phyloP scores from a whole-genome alignment of 2,797 vertebrate genomes.

The Sardinella longiceps region DNA sequence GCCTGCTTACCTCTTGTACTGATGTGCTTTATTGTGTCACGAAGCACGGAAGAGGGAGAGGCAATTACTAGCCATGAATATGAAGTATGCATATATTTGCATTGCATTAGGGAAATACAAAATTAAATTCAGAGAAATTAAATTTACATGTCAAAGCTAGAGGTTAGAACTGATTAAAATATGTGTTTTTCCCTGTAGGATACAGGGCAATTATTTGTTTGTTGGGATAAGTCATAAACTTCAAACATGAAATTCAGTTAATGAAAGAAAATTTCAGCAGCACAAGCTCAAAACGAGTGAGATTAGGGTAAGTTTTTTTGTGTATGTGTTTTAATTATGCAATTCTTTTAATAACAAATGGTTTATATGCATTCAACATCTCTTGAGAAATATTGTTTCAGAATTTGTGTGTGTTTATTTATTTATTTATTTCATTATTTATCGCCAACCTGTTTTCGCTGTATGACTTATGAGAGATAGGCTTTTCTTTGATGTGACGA shows the following conservation, averaged over 20 bases:
- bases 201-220: slow-evolving; percentile 72
- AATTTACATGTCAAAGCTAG: slow-evolving; percentile 69
- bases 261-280: slow-evolving; percentile 71
- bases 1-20: slow-evolving; percentile 37
- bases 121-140: slow-evolving; percentile 66
- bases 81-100: slow-evolving; percentile 69
- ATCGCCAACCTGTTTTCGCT: slow-evolving; percentile 40
- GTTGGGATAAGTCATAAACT: slow-evolving; percentile 70
- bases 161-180: slow-evolving; percentile 76
- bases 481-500: slow-evolving; percentile 45
- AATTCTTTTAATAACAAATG: slow-evolving; percentile 62
- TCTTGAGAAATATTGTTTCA: slow-evolving; percentile 46
- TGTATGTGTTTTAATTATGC: slow-evolving; percentile 64
- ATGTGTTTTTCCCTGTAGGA: slow-evolving; percentile 61
- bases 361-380: slow-evolving; percentile 49
- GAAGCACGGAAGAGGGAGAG: slow-evolving; percentile 60
- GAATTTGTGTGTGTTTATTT: slow-evolving; percentile 2
- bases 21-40: slow-evolving; percentile 58
- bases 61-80: slow-evolving; percentile 66
- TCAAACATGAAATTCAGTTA: slow-evolving; percentile 67
- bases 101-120: slow-evolving; percentile 53
- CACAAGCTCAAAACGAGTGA: slow-evolving; percentile 47
- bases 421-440: slow-evolving; percentile 25
- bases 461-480: not conserved
- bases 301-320: slow-evolving; percentile 59